A percentile compares a stretch with the other conserved stretches of the same genome.
phyloP scores from a whole-genome alignment of 1,140 invertebrate species.

The Drosophila yakuba region DNA sequence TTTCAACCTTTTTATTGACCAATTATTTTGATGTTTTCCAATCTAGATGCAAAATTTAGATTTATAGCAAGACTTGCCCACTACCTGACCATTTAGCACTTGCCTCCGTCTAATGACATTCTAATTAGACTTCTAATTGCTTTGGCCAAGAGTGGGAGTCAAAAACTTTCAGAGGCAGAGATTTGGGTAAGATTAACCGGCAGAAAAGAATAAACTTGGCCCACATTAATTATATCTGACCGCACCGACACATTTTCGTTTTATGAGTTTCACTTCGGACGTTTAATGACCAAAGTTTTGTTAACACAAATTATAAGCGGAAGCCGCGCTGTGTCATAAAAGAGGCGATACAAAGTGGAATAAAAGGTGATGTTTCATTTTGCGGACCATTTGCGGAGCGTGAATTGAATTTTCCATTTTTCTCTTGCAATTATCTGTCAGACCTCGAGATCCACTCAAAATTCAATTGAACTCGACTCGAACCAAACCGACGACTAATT shows the following conservation, averaged over 20 bases:
- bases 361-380: slow-evolving; percentile 38
- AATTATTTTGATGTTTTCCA: slow-evolving; percentile 16
- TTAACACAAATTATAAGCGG: slow-evolving; percentile 64
- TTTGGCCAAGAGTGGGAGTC: slow-evolving; percentile 24
- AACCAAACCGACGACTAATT: slow-evolving; percentile 35
- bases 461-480: slow-evolving; percentile 34
- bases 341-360: slow-evolving; percentile 26
- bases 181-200: slow-evolving; percentile 44
- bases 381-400: slow-evolving; percentile 52
- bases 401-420: slow-evolving; percentile 69
- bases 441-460: slow-evolving; percentile 19
- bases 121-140: slow-evolving; percentile 79
- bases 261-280: slow-evolving; percentile 61
- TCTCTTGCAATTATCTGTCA: slow-evolving; percentile 46
- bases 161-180: slow-evolving; percentile 50
- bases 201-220: slow-evolving; percentile 57
- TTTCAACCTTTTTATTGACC: neutral
- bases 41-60: slow-evolving; percentile 28
- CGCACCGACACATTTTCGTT: slow-evolving; percentile 55
- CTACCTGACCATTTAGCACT: slow-evolving; percentile 57
- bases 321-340: slow-evolving; percentile 50
- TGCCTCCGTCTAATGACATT: slow-evolving; percentile 60
- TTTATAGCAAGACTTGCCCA: slow-evolving; percentile 40
- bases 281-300: slow-evolving; percentile 74
- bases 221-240: slow-evolving; percentile 75